Evolutionary conservation across 2,888 invertebrate genomes (phyloP), one percentile per base, ranked within the genome.

Genomic region (Standfussiana lucernea): DNA sequence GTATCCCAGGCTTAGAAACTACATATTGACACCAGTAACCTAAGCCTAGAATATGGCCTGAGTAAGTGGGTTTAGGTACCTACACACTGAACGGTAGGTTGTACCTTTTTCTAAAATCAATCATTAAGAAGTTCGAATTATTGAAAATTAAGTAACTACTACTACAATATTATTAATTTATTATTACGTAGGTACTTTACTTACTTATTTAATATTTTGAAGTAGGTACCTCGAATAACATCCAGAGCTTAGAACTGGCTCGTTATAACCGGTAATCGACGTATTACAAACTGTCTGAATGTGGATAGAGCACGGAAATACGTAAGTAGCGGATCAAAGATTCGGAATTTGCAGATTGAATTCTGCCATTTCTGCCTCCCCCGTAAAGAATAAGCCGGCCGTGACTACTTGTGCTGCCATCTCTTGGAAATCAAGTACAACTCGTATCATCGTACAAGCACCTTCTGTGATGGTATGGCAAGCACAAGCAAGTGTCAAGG

Each of bases 351-450:
- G 2, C 10, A 24, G 24, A 24, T 50, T 50, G 8, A n/a, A 28
- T 18, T 45, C 35, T 67, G 37, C 28, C 2, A n/a, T 24, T 18
- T 45, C 35, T 67, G 37, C 28, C 2, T 61, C 47, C 13, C 7
- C 10, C n/a, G 6, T 24, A 40, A 5, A 21, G 24, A 61, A n/a
- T n/a, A n/a, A n/a, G n/a, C n/a, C n/a, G n/a, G n/a, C n/a, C n/a
- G n/a, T n/a, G n/a, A n/a, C n/a, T n/a, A n/a, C 32, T 1, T 18
- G 71, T 84, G 68, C 84, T 72, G 84, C 68, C 79, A 79, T 72
- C 80, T 81, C 5, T 59, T 24, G 2, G n/a, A 69, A 64, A 35
- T 2, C 42, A 13, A 47, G 4, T 15, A 50, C 18, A 79, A 3
- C 13, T 1, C 0, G 21, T 13, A 15, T 4, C 18, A 40, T 56